These are phyloP conservation scores for Phaethon lepturus DNA, from an alignment of 2,113 vertebrate species.

Conservation along the genomic window DNA sequence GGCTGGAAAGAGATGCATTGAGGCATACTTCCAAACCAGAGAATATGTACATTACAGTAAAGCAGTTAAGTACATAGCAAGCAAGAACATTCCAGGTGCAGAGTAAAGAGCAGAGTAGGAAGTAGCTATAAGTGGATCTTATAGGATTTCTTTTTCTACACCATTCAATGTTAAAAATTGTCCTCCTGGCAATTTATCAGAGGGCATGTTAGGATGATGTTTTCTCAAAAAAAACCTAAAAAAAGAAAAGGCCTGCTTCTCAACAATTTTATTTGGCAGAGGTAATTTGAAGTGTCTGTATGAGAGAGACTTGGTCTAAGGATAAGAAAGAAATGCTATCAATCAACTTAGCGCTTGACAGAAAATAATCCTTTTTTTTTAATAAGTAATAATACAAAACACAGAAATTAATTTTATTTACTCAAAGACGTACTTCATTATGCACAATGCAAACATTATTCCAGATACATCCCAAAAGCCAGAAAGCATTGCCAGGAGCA, in stretches of 20 bases:
- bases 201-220: neutral
- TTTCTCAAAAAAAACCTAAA: neutral
- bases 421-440: neutral
- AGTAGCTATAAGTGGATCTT: neutral
- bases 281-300: neutral
- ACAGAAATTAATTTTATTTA: neutral
- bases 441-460: neutral
- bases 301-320: neutral
- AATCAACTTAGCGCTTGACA: neutral
- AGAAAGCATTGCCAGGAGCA: neutral
- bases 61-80: neutral
- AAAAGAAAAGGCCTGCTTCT: neutral
- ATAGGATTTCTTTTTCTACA: neutral
- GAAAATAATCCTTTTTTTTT: neutral
- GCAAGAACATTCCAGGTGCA: neutral
- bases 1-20: neutral
- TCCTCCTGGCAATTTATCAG: neutral
- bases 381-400: neutral
- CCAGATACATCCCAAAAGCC: neutral
- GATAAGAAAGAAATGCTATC: neutral
- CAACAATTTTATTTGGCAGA: neutral
- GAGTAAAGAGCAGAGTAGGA: slow-evolving; percentile 3
- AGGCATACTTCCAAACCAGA: neutral
- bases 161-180: neutral
- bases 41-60: neutral